These are phyloP conservation scores for Lepus europaeus DNA, from an alignment of 2,113 vertebrate genomes.

Conservation along the genomic window DNA sequence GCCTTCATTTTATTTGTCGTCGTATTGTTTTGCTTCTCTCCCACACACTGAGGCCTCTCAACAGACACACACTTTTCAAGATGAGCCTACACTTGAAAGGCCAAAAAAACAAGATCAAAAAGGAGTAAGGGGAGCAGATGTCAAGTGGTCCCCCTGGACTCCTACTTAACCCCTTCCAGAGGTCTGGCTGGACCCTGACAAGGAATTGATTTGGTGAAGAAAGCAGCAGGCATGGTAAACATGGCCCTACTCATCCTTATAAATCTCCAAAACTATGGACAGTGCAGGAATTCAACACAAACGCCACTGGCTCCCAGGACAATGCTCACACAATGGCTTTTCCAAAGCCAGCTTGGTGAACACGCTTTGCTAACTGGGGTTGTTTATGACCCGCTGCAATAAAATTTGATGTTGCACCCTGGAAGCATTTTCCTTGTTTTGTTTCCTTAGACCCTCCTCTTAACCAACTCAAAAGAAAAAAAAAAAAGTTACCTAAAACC, in stretches of 20 bases:
- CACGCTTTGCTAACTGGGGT: constrained; percentile 81
- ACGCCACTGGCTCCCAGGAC: constrained; percentile 67
- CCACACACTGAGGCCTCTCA: constrained; percentile 22
- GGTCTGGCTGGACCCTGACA: constrained; percentile 84
- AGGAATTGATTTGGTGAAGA: constrained; percentile 83
- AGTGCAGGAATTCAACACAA: constrained; percentile 61
- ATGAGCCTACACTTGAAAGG: constrained; percentile 83
- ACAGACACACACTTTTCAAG: constrained; percentile 77
- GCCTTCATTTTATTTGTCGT: constrained; percentile 89
- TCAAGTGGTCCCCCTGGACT: constrained; percentile 91
- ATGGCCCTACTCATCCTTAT: constrained; percentile 74
- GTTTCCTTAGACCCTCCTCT: constrained; percentile 77
- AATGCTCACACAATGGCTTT: constrained; percentile 79
- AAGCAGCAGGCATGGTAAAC: constrained; percentile 78
- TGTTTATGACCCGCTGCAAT: constrained; percentile 84
- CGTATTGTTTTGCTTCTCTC: constrained; percentile 86
- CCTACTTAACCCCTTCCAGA: constrained; percentile 89
- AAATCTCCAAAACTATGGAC: constrained; percentile 76
- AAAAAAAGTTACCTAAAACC: constrained; percentile 86
- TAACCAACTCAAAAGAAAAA: constrained; percentile 66
- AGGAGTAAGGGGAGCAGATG: constrained; percentile 89
- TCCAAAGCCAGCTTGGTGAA: constrained; percentile 69
- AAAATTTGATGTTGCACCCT: constrained; percentile 84
- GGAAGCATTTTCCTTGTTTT: constrained; percentile 73
- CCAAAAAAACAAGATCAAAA: constrained; percentile 88